Percentiles rank a stretch among this genome's conserved stretches.
phyloP scores from a whole-genome alignment of 2,888 invertebrate species.

The Trachelus stipa region DNA sequence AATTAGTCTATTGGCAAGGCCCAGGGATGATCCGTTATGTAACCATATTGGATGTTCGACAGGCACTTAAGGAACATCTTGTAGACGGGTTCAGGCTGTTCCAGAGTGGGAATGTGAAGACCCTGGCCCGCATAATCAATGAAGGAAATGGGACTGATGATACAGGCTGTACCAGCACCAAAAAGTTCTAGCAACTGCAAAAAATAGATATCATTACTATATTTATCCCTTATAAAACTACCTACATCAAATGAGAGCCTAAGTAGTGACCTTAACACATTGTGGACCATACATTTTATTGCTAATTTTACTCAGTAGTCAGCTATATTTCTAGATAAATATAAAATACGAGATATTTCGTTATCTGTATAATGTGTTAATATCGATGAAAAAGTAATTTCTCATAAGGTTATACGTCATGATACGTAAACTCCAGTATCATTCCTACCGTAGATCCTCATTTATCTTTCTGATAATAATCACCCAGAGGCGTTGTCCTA shows the following conservation, averaged over 20 bases:
- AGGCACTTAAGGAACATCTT: conserved; percentile 81
- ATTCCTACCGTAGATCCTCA: not conserved
- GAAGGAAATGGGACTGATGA: conserved; percentile 90
- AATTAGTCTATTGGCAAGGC: conserved; percentile 73
- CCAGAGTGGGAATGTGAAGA: conserved; percentile 79
- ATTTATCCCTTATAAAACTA: not conserved
- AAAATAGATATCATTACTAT: conserved; percentile 5
- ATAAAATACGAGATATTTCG: too few species aligned
- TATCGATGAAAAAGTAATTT: not conserved
- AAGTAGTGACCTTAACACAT: too few species aligned
- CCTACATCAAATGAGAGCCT: not conserved
- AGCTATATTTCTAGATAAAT: too few species aligned
- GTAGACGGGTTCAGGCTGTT: conserved; percentile 78
- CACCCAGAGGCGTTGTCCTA: not conserved
- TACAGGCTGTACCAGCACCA: conserved; percentile 97
- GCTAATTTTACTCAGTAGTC: too few species aligned
- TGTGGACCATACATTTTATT: too few species aligned
- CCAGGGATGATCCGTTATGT: conserved; percentile 82
- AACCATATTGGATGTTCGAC: conserved; percentile 91
- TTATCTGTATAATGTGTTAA: not conserved
- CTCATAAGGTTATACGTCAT: not conserved
- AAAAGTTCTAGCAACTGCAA: conserved; percentile 93
- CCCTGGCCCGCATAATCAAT: conserved; percentile 82
- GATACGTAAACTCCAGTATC: not conserved
- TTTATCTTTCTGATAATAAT: not conserved